phyloP scores from a whole-genome alignment of 2,888 invertebrate species.

The Marronus borbonicus region DNA sequence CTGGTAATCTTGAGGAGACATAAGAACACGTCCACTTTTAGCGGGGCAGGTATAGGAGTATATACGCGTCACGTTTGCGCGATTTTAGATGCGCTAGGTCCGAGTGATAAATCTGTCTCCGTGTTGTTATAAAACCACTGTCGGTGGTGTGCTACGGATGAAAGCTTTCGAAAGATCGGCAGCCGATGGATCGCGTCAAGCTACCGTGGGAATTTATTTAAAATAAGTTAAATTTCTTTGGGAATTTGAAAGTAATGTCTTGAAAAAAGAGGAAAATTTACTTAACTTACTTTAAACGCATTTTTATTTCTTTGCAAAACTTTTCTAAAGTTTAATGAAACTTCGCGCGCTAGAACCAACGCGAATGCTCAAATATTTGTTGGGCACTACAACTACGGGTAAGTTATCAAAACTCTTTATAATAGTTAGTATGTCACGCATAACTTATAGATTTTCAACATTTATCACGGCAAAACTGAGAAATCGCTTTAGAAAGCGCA shows the following conservation, averaged over 20 bases:
- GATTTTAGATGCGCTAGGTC: conserved; percentile 54
- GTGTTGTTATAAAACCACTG: conserved; percentile 39
- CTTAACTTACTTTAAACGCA: background rate
- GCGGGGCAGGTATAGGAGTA: conserved; percentile 46
- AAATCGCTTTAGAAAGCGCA: too few relatives aligned
- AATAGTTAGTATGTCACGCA: too few relatives aligned
- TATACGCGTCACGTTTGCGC: conserved; percentile 55
- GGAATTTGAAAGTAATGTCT: background rate
- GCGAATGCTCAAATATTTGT: background rate
- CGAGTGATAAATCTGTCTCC: conserved; percentile 58
- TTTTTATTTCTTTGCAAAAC: background rate
- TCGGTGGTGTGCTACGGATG: conserved; percentile 32
- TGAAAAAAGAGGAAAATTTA: too few relatives aligned
- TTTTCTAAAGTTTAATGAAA: background rate
- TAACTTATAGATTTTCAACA: too few relatives aligned
- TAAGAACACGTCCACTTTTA: conserved; percentile 13
- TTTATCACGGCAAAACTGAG: too few relatives aligned
- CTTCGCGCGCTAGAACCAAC: background rate
- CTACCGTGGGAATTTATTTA: background rate
- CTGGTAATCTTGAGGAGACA: conserved; percentile 40
- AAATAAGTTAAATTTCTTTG: background rate
- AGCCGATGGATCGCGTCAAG: conserved; percentile 25
- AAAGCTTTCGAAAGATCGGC: conserved; percentile 32
- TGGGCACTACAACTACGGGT: background rate
- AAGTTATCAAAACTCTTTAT: conserved; percentile 18